Evolutionary conservation across 1,140 invertebrate species (phyloP).

Genomic region (Gerris buenoi): DNA sequence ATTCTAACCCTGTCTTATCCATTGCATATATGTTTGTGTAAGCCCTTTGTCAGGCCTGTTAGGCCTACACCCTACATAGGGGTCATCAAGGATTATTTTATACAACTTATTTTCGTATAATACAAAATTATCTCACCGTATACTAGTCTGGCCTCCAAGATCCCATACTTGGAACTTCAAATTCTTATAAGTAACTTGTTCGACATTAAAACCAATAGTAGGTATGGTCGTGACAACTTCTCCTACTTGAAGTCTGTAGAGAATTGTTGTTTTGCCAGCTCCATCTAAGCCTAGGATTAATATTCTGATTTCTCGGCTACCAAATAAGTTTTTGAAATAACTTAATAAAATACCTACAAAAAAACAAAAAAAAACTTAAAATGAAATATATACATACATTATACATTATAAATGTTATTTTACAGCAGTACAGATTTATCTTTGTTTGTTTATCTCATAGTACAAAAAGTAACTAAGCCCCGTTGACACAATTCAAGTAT

Average conservation of each 20-base stretch:
- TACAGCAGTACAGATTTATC: no score
- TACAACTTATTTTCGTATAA: background rate
- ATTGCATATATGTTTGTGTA: no score
- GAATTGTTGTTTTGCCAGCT: constrained; percentile 96
- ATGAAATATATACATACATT: no score
- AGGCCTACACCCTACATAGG: no score
- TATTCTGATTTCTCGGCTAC: constrained; percentile 91
- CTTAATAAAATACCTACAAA: constrained; percentile 76
- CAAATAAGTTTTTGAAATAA: constrained; percentile 84
- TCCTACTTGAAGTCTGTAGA: constrained; percentile 93
- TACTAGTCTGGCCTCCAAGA: constrained; percentile 94
- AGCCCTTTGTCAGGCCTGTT: no score
- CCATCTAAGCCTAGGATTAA: constrained; percentile 95
- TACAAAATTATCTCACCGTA: constrained; percentile 36
- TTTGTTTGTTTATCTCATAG: no score
- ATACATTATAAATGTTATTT: no score
- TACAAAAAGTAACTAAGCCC: no score
- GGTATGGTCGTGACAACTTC: constrained; percentile 99
- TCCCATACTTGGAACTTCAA: constrained; percentile 97
- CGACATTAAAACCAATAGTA: constrained; percentile 95
- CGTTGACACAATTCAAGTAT: no score
- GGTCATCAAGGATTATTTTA: no score
- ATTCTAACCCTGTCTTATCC: no score
- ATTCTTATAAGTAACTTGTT: constrained; percentile 93
- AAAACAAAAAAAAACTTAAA: background rate